Conservation (phyloP, 2,113 vertebrate genomes). For the Nycticorax nycticorax region DNA sequence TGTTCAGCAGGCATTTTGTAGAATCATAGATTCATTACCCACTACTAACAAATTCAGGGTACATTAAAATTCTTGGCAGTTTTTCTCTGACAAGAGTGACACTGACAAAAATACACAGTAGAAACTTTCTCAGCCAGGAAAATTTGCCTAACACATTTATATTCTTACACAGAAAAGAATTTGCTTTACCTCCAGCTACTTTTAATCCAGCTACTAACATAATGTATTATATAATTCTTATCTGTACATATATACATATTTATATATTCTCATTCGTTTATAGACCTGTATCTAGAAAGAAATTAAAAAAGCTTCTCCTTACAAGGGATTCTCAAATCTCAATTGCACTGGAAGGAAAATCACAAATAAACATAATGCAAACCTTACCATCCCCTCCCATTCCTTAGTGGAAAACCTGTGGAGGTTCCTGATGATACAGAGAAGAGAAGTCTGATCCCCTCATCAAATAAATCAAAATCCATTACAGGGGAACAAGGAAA, state of each 20-base stretch:
- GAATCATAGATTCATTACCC: neutral
- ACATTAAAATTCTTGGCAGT: neutral
- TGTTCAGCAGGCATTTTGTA: neutral
- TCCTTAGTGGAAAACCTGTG: neutral
- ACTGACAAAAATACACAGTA: neutral
- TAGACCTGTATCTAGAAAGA: neutral
- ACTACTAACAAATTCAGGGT: neutral
- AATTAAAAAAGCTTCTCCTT: neutral
- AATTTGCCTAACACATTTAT: neutral
- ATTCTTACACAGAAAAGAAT: neutral
- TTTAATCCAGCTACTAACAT: neutral
- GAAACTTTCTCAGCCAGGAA: neutral
- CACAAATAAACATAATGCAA: neutral
- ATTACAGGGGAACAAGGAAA: neutral
- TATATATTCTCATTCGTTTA: neutral
- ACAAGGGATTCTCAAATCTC: neutral
- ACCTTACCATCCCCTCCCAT: neutral
- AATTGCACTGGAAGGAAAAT: neutral
- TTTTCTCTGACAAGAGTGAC: neutral
- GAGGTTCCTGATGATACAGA: neutral
- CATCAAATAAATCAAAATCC: conserved; percentile 1
- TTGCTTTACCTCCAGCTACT: neutral
- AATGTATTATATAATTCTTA: neutral
- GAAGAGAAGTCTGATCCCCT: neutral
- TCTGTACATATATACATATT: neutral